These are phyloP conservation scores for Embidobia sp. DNA, from an alignment of 2,888 invertebrate species.

Conservation along the genomic window DNA sequence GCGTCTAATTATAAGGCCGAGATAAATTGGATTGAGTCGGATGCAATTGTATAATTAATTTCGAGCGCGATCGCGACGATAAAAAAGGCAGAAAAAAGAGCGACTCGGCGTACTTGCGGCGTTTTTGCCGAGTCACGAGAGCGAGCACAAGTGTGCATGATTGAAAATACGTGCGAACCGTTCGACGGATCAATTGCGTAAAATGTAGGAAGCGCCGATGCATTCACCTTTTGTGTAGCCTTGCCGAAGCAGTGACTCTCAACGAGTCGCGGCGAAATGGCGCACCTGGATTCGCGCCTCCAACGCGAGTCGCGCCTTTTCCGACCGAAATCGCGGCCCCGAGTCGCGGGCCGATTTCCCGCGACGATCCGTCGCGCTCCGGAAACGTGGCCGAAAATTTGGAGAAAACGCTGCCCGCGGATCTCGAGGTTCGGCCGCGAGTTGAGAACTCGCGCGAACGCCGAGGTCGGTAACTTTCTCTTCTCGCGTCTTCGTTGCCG, in stretches of 20 bases:
- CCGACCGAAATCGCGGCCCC: too few species aligned
- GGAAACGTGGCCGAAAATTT: too few species aligned
- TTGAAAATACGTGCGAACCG: constrained; percentile 70
- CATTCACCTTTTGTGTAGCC: constrained; percentile 79
- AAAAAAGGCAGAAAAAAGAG: constrained; percentile 2
- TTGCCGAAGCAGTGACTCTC: constrained; percentile 74
- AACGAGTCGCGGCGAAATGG: constrained; percentile 45
- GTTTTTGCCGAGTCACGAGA: constrained; percentile 44
- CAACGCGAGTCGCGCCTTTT: too few species aligned
- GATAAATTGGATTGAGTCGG: constrained; percentile 16
- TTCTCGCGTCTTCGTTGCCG: constrained; percentile 73
- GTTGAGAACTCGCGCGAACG: constrained; percentile 70
- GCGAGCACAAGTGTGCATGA: constrained; percentile 52
- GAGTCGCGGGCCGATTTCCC: too few species aligned
- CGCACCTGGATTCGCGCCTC: too few species aligned
- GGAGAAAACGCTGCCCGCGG: too few species aligned
- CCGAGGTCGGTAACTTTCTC: constrained; percentile 78
- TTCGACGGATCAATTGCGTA: constrained; percentile 76
- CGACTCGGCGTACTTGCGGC: constrained; percentile 17
- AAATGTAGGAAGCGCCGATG: constrained; percentile 79
- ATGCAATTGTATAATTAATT: constrained; percentile 31
- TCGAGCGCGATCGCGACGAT: constrained; percentile 5
- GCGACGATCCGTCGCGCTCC: too few species aligned
- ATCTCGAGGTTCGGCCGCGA: too few species aligned
- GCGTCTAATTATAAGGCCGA: constrained; percentile 6